A percentile compares a stretch with the other conserved stretches of the same genome.
phyloP scores from a whole-genome alignment of 2,797 vertebrate species.

The Labeo calbasu region DNA sequence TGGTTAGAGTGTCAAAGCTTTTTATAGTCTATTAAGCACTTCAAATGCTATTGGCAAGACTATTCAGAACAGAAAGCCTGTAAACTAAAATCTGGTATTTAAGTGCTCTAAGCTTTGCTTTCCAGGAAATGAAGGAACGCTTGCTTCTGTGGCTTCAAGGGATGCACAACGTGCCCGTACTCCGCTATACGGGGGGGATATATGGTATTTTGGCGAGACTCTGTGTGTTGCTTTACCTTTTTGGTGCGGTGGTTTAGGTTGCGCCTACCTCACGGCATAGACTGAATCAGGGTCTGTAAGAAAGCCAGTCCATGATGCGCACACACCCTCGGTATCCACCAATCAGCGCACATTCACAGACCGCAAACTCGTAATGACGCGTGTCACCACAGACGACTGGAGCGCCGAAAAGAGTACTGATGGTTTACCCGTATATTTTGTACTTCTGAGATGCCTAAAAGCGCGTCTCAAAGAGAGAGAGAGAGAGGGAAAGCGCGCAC shows the following conservation, averaged over 20 bases:
- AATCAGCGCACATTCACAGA: conserved; percentile 70
- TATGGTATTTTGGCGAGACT: not conserved
- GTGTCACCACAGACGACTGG: conserved; percentile 69
- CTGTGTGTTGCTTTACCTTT: not conserved
- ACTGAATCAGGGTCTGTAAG: conserved; percentile 75
- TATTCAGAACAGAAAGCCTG: conserved; percentile 15
- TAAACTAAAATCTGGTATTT: conserved; percentile 26
- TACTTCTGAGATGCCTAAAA: conserved; percentile 53
- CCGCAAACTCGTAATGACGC: conserved; percentile 73
- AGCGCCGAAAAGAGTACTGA: conserved; percentile 59
- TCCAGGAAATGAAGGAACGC: conserved; percentile 50
- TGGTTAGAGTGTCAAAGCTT: conserved; percentile 22
- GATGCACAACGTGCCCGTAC: not conserved
- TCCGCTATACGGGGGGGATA: not conserved
- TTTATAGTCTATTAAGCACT: conserved; percentile 13
- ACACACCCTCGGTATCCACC: conserved; percentile 81
- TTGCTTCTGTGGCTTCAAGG: conserved; percentile 30
- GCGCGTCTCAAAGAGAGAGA: conserved; percentile 45
- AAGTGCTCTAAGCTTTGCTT: conserved; percentile 38
- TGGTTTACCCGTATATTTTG: conserved; percentile 57
- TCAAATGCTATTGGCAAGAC: not conserved
- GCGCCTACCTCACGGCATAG: conserved; percentile 69
- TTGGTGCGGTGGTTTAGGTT: conserved; percentile 53
- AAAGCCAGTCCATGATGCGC: conserved; percentile 71
- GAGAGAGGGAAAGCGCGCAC: conserved; percentile 30